Evolutionary conservation across 2,113 vertebrate genomes (phyloP).

Genomic region (Tetraodon nigroviridis): DNA sequence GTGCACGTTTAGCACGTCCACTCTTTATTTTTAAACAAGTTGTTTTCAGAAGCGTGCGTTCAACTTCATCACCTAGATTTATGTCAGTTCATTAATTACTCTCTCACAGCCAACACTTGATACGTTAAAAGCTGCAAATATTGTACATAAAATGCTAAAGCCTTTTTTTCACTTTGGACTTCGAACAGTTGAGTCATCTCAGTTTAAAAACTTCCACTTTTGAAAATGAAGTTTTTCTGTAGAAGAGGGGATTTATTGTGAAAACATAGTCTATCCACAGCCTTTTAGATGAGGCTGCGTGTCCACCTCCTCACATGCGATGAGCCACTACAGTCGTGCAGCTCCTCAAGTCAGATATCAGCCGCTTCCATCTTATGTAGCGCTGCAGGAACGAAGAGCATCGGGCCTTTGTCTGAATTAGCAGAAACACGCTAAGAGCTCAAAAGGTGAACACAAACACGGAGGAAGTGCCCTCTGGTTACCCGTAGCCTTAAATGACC

Average conservation of each 20-base stretch:
- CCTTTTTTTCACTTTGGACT: neutral
- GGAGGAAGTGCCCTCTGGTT: constrained; percentile 42
- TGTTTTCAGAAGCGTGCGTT: no score
- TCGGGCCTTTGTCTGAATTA: constrained; percentile 27
- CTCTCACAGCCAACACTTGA: neutral
- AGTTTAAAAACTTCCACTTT: no score
- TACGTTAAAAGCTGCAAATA: neutral
- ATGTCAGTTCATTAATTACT: no score
- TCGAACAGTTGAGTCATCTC: neutral
- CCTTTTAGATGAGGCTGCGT: neutral
- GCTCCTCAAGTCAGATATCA: constrained; percentile 1
- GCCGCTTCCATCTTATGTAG: constrained; percentile 12
- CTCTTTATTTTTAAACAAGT: no score
- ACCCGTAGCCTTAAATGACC: constrained; percentile 33
- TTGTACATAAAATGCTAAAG: neutral
- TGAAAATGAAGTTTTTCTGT: no score
- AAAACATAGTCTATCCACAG: no score
- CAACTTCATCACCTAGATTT: no score
- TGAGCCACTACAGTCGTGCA: neutral
- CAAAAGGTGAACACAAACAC: constrained; percentile 58
- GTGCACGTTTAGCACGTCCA: no score
- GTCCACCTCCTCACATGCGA: constrained; percentile 9
- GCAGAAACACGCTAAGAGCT: constrained; percentile 33
- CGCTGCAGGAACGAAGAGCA: constrained; percentile 2
- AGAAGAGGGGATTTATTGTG: no score